phyloP scores from a whole-genome alignment of 2,888 invertebrate species.

The Empis stercorea region DNA sequence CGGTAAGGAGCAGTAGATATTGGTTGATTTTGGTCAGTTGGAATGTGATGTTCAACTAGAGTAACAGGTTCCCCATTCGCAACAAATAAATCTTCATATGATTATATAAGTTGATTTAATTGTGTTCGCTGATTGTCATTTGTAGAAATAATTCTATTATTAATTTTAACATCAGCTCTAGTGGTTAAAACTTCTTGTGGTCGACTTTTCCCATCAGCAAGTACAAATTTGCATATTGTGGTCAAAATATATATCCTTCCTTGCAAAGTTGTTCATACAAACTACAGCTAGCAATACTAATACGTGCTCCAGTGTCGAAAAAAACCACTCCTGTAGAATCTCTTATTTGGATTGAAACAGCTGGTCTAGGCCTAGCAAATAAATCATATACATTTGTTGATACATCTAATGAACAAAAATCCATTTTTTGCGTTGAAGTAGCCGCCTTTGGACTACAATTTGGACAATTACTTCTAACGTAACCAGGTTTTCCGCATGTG shows the following conservation, averaged over 20 bases:
- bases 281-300: slow-evolving; percentile 10
- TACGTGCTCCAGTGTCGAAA: slow-evolving; percentile 12
- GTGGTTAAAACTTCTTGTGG: slow-evolving; percentile 8
- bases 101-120: background rate
- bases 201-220: slow-evolving; percentile 8
- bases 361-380: slow-evolving; percentile 3
- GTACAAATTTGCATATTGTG: slow-evolving; percentile 9
- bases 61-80: background rate
- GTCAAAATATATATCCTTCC: slow-evolving; percentile 6
- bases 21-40: slow-evolving; percentile 19
- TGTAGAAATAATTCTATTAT: slow-evolving; percentile 9
- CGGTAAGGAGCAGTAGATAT: slow-evolving; percentile 23
- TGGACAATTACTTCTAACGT: background rate
- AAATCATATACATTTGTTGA: too few species aligned
- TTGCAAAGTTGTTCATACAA: slow-evolving; percentile 8
- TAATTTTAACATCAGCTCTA: slow-evolving; percentile 5
- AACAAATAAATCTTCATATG: slow-evolving; percentile 1
- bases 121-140: background rate
- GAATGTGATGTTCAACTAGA: slow-evolving; percentile 16
- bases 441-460: background rate
- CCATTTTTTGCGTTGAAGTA: too few species aligned
- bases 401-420: too few species aligned
- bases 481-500: background rate
- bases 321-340: slow-evolving; percentile 10
- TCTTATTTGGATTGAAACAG: slow-evolving; percentile 8